Percentiles rank a stretch among this genome's conserved stretches.
phyloP scores from a whole-genome alignment of 92 coral and sea anemone genomes.

The Phenganax stokvisi region DNA sequence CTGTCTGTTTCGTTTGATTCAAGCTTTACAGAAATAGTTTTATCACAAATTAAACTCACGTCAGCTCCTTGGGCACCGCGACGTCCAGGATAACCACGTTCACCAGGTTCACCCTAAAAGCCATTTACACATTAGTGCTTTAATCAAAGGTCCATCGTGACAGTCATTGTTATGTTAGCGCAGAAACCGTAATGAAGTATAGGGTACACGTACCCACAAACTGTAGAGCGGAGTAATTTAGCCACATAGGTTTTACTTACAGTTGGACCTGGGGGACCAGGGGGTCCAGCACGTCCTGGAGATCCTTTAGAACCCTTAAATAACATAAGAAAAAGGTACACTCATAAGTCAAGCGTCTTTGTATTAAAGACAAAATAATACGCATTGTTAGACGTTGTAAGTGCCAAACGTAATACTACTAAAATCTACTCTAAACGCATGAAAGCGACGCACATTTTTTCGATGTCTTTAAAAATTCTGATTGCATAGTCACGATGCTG shows the following conservation, averaged over 20 bases:
- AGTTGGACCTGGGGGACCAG: conserved; percentile 51
- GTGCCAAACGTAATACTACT: too few relatives aligned
- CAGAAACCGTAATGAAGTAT: too few relatives aligned
- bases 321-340: background rate
- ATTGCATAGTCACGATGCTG: too few relatives aligned
- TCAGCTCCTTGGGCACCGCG: conserved; percentile 53
- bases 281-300: conserved; percentile 45
- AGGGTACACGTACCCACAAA: background rate
- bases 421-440: too few relatives aligned
- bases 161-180: too few relatives aligned
- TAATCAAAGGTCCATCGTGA: background rate
- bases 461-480: too few relatives aligned
- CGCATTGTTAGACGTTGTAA: too few relatives aligned
- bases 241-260: conserved; percentile 29
- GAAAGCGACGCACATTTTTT: too few relatives aligned
- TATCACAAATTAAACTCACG: conserved; percentile 40
- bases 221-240: background rate
- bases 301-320: conserved; percentile 49
- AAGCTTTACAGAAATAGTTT: too few relatives aligned
- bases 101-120: conserved; percentile 62
- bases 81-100: conserved; percentile 56
- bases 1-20: too few relatives aligned
- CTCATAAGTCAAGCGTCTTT: background rate
- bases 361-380: background rate
- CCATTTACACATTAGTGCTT: background rate